phyloP scores from a whole-genome alignment of 2,113 vertebrate species.

The Cebidichthys violaceus region DNA sequence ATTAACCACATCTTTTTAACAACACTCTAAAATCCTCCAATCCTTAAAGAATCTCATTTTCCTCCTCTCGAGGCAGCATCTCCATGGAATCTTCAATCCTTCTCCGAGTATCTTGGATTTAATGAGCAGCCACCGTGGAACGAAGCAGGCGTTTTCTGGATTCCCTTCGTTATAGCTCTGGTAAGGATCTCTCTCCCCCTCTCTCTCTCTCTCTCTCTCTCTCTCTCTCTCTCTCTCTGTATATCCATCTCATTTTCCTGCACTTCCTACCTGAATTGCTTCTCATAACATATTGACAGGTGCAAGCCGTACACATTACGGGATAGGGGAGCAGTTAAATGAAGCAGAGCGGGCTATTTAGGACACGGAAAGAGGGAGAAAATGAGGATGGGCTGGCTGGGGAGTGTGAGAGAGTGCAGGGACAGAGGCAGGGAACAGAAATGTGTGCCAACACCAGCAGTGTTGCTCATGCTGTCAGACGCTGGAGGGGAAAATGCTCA shows the following conservation, averaged over 20 bases:
- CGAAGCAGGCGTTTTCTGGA: slow-evolving; percentile 74
- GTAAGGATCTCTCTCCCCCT: slow-evolving; percentile 63
- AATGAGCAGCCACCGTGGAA: slow-evolving; percentile 76
- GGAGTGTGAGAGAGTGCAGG: slow-evolving; percentile 24
- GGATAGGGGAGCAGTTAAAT: slow-evolving; percentile 53
- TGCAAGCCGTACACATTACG: slow-evolving; percentile 51
- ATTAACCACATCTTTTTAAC: slow-evolving; percentile 60
- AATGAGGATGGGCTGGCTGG: slow-evolving; percentile 41
- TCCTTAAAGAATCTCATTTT: slow-evolving; percentile 63
- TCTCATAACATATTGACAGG: slow-evolving; percentile 64
- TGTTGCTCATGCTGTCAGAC: slow-evolving; percentile 63
- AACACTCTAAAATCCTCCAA: slow-evolving; percentile 44
- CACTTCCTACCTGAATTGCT: slow-evolving; percentile 61
- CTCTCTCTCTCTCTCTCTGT: slow-evolving; percentile 19
- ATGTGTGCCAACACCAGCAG: slow-evolving; percentile 58
- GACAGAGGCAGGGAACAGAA: slow-evolving; percentile 31
- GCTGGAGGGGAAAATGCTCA: slow-evolving; percentile 50
- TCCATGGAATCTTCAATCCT: slow-evolving; percentile 77
- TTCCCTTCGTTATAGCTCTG: slow-evolving; percentile 66
- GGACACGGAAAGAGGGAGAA: slow-evolving; percentile 40
- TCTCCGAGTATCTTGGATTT: slow-evolving; percentile 80
- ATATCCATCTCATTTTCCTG: slow-evolving; percentile 34
- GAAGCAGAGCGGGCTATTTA: slow-evolving; percentile 60
- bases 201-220: slow-evolving; percentile 3
- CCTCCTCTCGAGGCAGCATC: slow-evolving; percentile 58